Conservation (phyloP, 1,140 invertebrate genomes). For the Scylla paramamosain region DNA sequence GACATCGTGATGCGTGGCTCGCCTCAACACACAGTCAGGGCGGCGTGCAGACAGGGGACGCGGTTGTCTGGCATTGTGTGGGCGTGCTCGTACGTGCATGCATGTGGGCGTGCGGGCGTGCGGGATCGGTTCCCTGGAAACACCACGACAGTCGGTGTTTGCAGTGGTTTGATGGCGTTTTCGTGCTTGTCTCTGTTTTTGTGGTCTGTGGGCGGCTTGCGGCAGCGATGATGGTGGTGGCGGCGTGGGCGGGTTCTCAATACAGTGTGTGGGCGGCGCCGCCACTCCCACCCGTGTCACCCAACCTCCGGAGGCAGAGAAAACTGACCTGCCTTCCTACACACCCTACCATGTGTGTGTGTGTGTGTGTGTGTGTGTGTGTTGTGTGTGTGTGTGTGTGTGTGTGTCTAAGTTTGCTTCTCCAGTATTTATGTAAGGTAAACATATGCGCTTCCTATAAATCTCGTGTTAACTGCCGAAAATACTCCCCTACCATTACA, state of each 20-base stretch:
- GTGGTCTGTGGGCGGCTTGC: background rate
- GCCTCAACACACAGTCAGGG: background rate
- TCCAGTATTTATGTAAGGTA: slow-evolving; percentile 40
- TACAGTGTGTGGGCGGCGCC: too few species aligned
- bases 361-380: slow-evolving; percentile 19
- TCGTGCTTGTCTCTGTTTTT: background rate
- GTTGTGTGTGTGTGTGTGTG: slow-evolving; percentile 31
- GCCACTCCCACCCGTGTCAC: too few species aligned
- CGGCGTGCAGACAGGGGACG: background rate
- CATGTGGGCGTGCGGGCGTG: slow-evolving; percentile 25
- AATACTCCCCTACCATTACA: slow-evolving; percentile 21
- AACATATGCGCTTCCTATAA: slow-evolving; percentile 29
- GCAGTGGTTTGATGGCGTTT: background rate
- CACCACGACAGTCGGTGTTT: background rate
- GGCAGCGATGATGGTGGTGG: background rate
- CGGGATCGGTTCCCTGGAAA: background rate
- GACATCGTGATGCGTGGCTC: too few species aligned
- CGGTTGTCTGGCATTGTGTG: background rate
- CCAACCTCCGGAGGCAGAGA: too few species aligned
- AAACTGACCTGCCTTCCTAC: too few species aligned
- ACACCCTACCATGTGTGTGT: background rate
- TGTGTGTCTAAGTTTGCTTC: background rate
- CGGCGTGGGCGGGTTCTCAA: background rate
- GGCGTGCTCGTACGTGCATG: too few species aligned
- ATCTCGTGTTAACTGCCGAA: slow-evolving; percentile 2